Conservation (phyloP, 2,888 invertebrate species). For the Acleris sparsana region DNA sequence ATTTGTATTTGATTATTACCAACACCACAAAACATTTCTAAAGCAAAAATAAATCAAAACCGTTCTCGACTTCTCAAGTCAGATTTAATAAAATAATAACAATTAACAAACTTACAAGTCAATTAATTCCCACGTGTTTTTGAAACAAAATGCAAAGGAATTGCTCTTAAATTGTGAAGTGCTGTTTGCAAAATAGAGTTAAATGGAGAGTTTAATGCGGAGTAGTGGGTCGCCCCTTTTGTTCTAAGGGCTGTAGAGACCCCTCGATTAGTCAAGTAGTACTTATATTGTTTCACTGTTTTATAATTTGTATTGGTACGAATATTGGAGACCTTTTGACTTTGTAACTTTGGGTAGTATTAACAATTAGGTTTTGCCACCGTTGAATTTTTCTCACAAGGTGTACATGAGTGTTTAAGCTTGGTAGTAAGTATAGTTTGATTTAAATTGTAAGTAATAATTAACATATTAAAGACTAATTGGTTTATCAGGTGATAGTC, state of each 20-base stretch:
- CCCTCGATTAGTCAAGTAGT: constrained; percentile 15
- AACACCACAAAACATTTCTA: neutral
- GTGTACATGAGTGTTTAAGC: neutral
- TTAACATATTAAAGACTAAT: too few relatives aligned
- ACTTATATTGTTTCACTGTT: constrained; percentile 11
- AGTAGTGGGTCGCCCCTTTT: constrained; percentile 57
- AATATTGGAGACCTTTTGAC: constrained; percentile 10
- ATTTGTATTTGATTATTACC: neutral
- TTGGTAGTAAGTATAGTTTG: too few relatives aligned
- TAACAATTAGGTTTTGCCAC: neutral
- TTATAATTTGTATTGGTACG: constrained; percentile 6
- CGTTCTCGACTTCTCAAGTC: neutral
- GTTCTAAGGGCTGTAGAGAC: constrained; percentile 49
- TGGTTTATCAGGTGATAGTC: too few relatives aligned
- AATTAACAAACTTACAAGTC: constrained; percentile 20
- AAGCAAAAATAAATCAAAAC: neutral
- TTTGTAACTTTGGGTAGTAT: neutral
- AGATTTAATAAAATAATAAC: neutral
- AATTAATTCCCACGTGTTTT: constrained; percentile 61
- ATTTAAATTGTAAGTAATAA: too few relatives aligned
- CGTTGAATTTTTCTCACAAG: constrained; percentile 1
- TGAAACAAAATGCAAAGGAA: constrained; percentile 61
- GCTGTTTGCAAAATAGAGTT: constrained; percentile 79
- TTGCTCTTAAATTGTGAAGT: constrained; percentile 55
- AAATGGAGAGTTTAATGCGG: constrained; percentile 60